Evolutionary conservation across 2,888 invertebrate genomes (phyloP).

Genomic region (Zaprionus bogoriensis): DNA sequence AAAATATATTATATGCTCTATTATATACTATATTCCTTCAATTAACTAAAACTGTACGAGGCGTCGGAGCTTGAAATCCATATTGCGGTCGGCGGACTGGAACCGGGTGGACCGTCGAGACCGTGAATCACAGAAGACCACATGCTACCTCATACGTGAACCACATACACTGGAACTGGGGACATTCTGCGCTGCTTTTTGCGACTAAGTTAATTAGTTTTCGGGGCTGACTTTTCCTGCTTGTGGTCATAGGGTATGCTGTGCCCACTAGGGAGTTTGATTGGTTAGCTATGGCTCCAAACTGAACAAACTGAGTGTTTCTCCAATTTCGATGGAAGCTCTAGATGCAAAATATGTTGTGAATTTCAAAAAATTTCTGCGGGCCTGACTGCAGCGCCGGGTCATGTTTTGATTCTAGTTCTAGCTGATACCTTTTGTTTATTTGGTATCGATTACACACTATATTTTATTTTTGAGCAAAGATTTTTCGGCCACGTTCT

Average conservation of each 20-base stretch:
- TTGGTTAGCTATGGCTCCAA: no score
- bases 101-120: not conserved
- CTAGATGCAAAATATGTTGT: no score
- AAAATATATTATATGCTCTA: not conserved
- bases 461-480: no score
- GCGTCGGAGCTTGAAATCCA: constrained; percentile 17
- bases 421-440: no score
- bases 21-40: not conserved
- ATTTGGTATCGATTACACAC: no score
- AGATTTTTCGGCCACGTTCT: no score
- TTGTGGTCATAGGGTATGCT: not conserved
- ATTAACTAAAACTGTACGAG: not conserved
- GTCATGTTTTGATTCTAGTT: no score
- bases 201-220: constrained; percentile 28
- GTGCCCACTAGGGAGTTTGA: no score
- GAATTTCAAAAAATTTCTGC: no score
- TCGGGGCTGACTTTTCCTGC: constrained; percentile 1
- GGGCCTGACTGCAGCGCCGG: no score
- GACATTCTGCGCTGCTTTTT: not conserved
- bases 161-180: not conserved
- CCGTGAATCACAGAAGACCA: not conserved
- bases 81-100: constrained; percentile 1
- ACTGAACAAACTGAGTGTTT: no score
- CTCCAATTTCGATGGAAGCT: no score
- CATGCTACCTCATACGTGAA: not conserved